These are phyloP conservation scores for Smithornis capensis DNA, from an alignment of 2,113 vertebrate species.

Conservation along the genomic window DNA sequence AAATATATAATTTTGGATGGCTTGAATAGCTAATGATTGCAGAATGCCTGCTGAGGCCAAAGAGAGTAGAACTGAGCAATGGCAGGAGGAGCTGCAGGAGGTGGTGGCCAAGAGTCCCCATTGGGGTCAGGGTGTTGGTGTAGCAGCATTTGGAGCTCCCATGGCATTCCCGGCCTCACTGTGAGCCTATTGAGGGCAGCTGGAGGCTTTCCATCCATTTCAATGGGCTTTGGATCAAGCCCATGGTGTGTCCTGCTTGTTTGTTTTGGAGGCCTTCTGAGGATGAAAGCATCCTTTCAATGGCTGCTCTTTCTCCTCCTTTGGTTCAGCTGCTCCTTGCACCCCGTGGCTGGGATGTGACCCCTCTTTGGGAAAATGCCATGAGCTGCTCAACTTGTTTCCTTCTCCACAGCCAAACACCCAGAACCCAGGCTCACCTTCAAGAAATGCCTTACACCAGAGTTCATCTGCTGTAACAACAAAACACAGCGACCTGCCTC, in stretches of 20 bases:
- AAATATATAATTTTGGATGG: background rate
- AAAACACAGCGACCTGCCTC: background rate
- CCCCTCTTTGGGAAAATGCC: background rate
- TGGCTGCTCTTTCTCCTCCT: background rate
- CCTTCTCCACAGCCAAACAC: background rate
- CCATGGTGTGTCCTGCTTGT: background rate
- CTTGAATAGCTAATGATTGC: background rate
- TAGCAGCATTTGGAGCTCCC: background rate
- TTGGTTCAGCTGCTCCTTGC: background rate
- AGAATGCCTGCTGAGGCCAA: background rate
- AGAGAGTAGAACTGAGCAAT: background rate
- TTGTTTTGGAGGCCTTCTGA: constrained; percentile 26
- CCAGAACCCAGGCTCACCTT: background rate
- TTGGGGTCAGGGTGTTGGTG: background rate
- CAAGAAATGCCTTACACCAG: background rate
- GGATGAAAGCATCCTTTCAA: background rate
- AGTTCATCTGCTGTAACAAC: background rate
- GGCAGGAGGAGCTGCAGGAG: background rate
- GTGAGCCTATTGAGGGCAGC: background rate
- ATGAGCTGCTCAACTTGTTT: background rate
- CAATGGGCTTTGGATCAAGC: constrained; percentile 27
- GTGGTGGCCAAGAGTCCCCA: rapidly evolving
- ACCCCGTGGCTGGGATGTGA: rapidly evolving
- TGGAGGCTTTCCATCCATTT: background rate
- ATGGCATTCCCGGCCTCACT: background rate